Evolutionary conservation across 1,140 invertebrate species (phyloP).

Genomic region (Drosophila takahashii): DNA sequence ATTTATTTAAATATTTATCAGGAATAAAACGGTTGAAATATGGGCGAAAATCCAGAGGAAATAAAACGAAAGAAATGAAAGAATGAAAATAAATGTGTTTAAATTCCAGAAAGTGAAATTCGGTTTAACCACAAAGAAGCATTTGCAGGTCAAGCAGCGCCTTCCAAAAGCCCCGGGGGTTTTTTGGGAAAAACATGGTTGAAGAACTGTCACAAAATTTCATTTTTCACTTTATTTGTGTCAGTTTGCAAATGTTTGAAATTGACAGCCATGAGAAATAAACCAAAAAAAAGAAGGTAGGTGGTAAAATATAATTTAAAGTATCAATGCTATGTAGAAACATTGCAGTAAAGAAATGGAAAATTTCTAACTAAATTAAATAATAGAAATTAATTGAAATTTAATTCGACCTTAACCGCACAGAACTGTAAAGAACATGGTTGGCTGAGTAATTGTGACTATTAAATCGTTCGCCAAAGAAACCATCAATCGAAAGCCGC

Average conservation of each 20-base stretch:
- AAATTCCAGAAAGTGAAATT: neutral
- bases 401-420: neutral
- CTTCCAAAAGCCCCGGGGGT: neutral
- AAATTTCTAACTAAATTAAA: no score
- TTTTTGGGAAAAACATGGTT: constrained; percentile 1
- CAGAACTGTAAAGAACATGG: neutral
- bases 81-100: neutral
- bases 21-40: neutral
- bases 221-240: constrained; percentile 61
- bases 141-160: constrained; percentile 31
- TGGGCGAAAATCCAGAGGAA: neutral
- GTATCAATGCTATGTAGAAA: neutral
- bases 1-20: constrained; percentile 10
- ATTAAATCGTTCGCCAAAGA: no score
- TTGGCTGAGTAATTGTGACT: neutral
- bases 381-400: no score
- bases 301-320: constrained; percentile 3
- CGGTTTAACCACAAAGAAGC: constrained; percentile 4
- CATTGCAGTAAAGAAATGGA: no score
- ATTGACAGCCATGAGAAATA: constrained; percentile 56
- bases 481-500: neutral
- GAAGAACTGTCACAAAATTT: constrained; percentile 47
- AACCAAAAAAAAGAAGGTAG: constrained; percentile 5
- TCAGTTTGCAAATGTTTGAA: constrained; percentile 62
- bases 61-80: neutral